A percentile compares a stretch with the other conserved stretches of the same genome.
Evolutionary conservation across 2,888 invertebrate genomes (phyloP).

Genomic region (Tiliacea citrago): DNA sequence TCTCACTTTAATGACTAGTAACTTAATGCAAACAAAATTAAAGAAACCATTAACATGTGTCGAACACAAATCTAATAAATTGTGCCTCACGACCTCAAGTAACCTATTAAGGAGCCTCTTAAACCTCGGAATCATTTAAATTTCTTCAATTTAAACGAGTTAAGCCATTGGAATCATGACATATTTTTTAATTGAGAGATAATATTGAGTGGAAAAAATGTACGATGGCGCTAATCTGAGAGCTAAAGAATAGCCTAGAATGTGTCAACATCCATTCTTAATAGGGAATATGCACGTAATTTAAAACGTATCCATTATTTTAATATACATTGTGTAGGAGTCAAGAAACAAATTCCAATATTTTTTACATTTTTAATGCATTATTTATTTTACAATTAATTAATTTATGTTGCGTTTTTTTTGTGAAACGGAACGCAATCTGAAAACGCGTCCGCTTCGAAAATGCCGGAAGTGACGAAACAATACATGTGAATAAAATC

Average conservation of each 20-base stretch:
- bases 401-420: too few species aligned
- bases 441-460: too few species aligned
- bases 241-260: slow-evolving; percentile 21
- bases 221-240: background rate
- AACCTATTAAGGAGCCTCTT: slow-evolving; percentile 48
- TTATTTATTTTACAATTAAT: too few species aligned
- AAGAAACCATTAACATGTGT: slow-evolving; percentile 52
- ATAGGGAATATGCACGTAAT: too few species aligned
- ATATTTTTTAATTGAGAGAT: slow-evolving; percentile 47
- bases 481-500: too few species aligned
- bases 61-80: slow-evolving; percentile 54
- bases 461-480: too few species aligned
- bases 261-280: slow-evolving; percentile 42
- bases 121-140: slow-evolving; percentile 40
- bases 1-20: slow-evolving; percentile 38
- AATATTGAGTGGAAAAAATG: slow-evolving; percentile 44
- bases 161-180: slow-evolving; percentile 32
- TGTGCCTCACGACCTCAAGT: slow-evolving; percentile 52
- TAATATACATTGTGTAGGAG: too few species aligned
- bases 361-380: too few species aligned
- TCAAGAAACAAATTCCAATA: too few species aligned
- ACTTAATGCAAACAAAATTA: slow-evolving; percentile 54
- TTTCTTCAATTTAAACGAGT: slow-evolving; percentile 47
- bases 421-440: too few species aligned
- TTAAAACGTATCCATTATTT: too few species aligned